Base-by-base conservation (phyloP, 53 echinoderm and acorn worm species). In the Luidia sarsii region DNA sequence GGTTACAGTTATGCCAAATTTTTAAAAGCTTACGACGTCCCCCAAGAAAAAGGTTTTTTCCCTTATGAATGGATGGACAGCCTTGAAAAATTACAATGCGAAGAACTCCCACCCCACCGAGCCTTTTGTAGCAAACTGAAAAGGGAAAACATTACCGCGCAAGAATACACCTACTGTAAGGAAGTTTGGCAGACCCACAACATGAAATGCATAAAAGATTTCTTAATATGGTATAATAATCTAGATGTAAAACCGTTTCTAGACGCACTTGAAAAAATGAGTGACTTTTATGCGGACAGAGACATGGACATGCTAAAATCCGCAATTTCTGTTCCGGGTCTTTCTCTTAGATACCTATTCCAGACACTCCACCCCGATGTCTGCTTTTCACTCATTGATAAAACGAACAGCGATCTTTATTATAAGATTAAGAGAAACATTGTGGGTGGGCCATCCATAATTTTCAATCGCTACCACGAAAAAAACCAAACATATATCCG, bases 41-140 rank as follows among this genome's bases (percentile, higher is more conserved):
- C 24, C 13, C 38, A 79, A 21, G 48, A 45, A 51, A 89, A 89
- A n/a, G 89, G 69, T 1, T 77, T 75, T 29, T 83, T 82, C 13
- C 70, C 83, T 1, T 89, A 83, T 35, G 89, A 89, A 20, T 89
- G 88, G 88, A 56, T 83, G 41, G 70, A 69, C 7, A 13, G 11
- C 8, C 25, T 87, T 2, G 55, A 71, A n/a, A 71, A 81, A 67
- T 54, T 88, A 24, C 16, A 64, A 1, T 62, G 1, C 1, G 4
- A 55, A 0, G 21, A 70, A 21, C 71, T 88, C 0, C 88, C 82
- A 0, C 75, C 75, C 0, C 50, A 71, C 16, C 64, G 64, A 3
- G 64, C n/a, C 0, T 87, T 81, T 62, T 62, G 66, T 30, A 83
- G 83, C 39, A 41, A 29, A 25, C 59, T 88, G 6, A 77, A 89